Percentiles rank a stretch among this genome's conserved stretches.
Evolutionary conservation across 2,113 vertebrate species (phyloP).

Genomic region (Casuarius casuarius): DNA sequence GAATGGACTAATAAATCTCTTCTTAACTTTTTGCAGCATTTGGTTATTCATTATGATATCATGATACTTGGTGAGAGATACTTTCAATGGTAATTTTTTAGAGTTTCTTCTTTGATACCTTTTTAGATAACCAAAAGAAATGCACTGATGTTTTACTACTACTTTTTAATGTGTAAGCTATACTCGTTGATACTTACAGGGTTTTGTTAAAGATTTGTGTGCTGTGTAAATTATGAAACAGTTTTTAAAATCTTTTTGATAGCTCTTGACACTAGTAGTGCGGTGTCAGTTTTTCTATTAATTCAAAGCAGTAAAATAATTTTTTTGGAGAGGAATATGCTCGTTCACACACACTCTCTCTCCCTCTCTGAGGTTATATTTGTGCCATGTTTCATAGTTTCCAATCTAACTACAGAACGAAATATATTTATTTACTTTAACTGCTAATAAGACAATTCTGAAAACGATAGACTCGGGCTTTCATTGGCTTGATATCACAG

Average conservation of each 20-base stretch:
- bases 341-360: not conserved
- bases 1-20: not conserved
- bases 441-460: not conserved
- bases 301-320: not conserved
- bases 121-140: not conserved
- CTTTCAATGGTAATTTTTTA: not conserved
- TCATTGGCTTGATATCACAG: not conserved
- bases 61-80: not conserved
- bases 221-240: not conserved
- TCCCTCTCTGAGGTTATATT: not conserved
- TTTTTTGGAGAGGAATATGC: not conserved
- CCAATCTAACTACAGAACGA: not conserved
- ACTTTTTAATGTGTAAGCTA: not conserved
- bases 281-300: not conserved
- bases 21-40: not conserved
- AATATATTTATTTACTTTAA: not conserved
- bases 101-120: not conserved
- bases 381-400: not conserved
- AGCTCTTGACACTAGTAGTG: not conserved
- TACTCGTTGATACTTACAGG: not conserved
- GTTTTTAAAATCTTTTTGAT: not conserved
- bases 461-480: not conserved
- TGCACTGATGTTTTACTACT: not conserved
- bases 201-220: not conserved
- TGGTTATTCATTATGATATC: not conserved